phyloP scores from a whole-genome alignment of 2,113 vertebrate species.

The Mastomys natalensis region DNA sequence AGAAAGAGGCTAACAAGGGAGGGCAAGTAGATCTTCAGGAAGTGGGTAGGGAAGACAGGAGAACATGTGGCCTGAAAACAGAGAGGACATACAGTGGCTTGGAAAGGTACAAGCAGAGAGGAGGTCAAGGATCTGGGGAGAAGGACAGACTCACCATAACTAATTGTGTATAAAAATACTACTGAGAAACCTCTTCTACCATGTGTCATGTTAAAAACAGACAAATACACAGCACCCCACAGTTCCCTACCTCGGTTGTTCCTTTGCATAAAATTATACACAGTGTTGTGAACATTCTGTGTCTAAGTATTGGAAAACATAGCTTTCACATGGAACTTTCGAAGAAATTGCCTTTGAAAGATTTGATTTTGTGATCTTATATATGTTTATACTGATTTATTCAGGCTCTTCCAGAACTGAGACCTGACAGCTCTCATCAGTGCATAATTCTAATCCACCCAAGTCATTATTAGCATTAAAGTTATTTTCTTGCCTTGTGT shows the following conservation, averaged over 20 bases:
- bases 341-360: constrained; percentile 14
- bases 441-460: constrained; percentile 62
- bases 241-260: not conserved
- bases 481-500: constrained; percentile 66
- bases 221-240: not conserved
- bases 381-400: constrained; percentile 67
- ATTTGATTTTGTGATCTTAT: constrained; percentile 60
- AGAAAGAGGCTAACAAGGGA: not conserved
- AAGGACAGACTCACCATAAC: not conserved
- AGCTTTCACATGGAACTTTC: not conserved
- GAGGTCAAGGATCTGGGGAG: not conserved
- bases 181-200: too few relatives aligned
- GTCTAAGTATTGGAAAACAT: not conserved
- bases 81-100: not conserved
- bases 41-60: not conserved
- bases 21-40: too few relatives aligned
- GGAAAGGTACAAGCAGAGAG: not conserved
- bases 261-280: not conserved
- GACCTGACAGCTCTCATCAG: constrained; percentile 52
- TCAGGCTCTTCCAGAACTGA: constrained; percentile 60
- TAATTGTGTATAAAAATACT: not conserved
- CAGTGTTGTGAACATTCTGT: not conserved
- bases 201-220: not conserved
- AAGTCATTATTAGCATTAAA: constrained; percentile 55
- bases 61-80: too few relatives aligned